These are phyloP conservation scores for Hipposideros larvatus DNA, from an alignment of 2,797 vertebrate species.

Conservation along the genomic window DNA sequence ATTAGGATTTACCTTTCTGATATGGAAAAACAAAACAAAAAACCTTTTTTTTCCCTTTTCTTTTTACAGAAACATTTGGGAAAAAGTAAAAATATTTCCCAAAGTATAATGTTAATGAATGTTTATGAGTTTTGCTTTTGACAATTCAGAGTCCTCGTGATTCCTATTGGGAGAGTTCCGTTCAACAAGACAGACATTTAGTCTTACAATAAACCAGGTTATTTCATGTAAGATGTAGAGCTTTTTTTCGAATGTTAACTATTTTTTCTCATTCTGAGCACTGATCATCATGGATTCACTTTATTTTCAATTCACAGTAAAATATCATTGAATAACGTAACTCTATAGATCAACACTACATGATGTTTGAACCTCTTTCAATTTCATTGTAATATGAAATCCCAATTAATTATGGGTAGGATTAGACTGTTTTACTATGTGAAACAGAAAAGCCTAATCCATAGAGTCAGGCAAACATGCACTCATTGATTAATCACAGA, in stretches of 20 bases:
- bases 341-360: slow-evolving; percentile 72
- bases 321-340: slow-evolving; percentile 81
- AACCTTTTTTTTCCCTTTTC: slow-evolving; percentile 81
- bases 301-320: slow-evolving; percentile 83
- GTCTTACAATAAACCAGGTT: slow-evolving; percentile 83
- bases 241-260: slow-evolving; percentile 85
- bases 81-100: slow-evolving; percentile 84
- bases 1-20: slow-evolving; percentile 87
- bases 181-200: slow-evolving; percentile 72
- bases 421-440: slow-evolving; percentile 76
- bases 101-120: slow-evolving; percentile 85
- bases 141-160: slow-evolving; percentile 81
- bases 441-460: slow-evolving; percentile 74
- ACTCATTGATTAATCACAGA: slow-evolving; percentile 63
- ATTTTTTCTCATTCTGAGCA: slow-evolving; percentile 84
- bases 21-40: slow-evolving; percentile 72
- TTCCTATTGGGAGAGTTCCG: slow-evolving; percentile 82
- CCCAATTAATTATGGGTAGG: slow-evolving; percentile 85
- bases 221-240: slow-evolving; percentile 78
- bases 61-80: slow-evolving; percentile 83
- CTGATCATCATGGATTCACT: slow-evolving; percentile 82
- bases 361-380: slow-evolving; percentile 47
- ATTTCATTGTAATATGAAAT: slow-evolving; percentile 84
- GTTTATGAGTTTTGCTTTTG: slow-evolving; percentile 84
- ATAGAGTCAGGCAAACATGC: slow-evolving; percentile 67